Evolutionary conservation across 2,113 vertebrate species (phyloP).

Genomic region (Micromys minutus): DNA sequence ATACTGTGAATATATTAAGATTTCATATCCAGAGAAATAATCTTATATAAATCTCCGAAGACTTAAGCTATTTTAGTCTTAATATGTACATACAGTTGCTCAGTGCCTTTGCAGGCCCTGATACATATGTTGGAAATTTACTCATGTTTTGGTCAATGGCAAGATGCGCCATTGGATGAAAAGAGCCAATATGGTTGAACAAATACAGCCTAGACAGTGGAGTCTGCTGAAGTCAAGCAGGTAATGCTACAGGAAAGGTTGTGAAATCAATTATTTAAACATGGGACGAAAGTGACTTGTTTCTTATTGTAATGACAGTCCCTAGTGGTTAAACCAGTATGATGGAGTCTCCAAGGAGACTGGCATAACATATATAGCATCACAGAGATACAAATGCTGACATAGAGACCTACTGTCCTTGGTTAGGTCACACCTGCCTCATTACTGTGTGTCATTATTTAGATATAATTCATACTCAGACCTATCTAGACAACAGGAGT

Average conservation of each 20-base stretch:
- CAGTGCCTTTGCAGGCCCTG: not conserved
- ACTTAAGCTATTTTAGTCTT: not conserved
- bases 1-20: not conserved
- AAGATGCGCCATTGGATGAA: not conserved
- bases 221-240: not conserved
- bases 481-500: not conserved
- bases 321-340: not conserved
- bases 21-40: slow-evolving; percentile 26
- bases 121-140: not conserved
- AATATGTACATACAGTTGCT: not conserved
- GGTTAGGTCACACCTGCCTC: not conserved
- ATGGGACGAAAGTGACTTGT: not conserved
- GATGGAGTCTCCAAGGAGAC: not conserved
- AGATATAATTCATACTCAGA: not conserved
- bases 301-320: not conserved
- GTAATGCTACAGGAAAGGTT: not conserved
- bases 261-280: not conserved
- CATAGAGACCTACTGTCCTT: not conserved
- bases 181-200: not conserved
- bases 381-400: not conserved
- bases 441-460: not conserved
- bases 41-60: not conserved
- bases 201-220: not conserved
- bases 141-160: not conserved
- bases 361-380: not conserved